Percentiles rank a stretch among this genome's conserved stretches.
Conservation (phyloP, 2,113 vertebrate species). For the Paracanthobrama guichenoti region DNA sequence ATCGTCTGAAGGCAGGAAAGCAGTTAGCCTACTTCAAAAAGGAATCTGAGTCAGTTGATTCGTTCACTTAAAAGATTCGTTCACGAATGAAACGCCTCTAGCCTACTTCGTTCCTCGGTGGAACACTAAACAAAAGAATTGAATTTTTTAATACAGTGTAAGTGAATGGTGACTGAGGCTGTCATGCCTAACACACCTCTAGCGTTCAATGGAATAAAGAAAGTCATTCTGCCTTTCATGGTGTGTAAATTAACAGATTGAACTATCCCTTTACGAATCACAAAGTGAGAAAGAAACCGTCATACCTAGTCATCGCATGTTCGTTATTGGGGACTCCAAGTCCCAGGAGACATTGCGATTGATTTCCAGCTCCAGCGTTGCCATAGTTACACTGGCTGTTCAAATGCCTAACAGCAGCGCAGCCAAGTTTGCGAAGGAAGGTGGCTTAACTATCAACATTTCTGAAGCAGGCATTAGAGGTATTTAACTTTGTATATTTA, state of each 20-base stretch:
- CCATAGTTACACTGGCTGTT: constrained; percentile 50
- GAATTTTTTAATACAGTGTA: too few species aligned
- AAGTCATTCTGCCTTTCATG: not conserved
- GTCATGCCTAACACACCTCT: too few species aligned
- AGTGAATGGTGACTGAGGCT: too few species aligned
- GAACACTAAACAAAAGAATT: too few species aligned
- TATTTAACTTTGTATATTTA: constrained; percentile 12
- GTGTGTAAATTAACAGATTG: not conserved
- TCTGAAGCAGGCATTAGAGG: not conserved
- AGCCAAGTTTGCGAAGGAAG: not conserved
- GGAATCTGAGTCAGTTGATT: too few species aligned
- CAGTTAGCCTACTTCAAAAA: too few species aligned
- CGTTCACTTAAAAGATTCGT: too few species aligned
- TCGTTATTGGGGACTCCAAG: constrained; percentile 29
- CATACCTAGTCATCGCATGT: not conserved
- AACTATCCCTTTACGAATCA: not conserved
- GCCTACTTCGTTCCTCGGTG: too few species aligned
- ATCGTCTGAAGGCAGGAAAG: too few species aligned
- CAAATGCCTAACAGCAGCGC: not conserved
- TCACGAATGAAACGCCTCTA: too few species aligned
- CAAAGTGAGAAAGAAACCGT: not conserved
- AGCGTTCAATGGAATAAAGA: not conserved
- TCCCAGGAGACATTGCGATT: constrained; percentile 45
- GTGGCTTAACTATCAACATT: not conserved
- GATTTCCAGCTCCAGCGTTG: constrained; percentile 39